A percentile compares a stretch with the other conserved stretches of the same genome.
Evolutionary conservation across 1,140 invertebrate genomes (phyloP).

Genomic region (Heliconius hewitsoni): DNA sequence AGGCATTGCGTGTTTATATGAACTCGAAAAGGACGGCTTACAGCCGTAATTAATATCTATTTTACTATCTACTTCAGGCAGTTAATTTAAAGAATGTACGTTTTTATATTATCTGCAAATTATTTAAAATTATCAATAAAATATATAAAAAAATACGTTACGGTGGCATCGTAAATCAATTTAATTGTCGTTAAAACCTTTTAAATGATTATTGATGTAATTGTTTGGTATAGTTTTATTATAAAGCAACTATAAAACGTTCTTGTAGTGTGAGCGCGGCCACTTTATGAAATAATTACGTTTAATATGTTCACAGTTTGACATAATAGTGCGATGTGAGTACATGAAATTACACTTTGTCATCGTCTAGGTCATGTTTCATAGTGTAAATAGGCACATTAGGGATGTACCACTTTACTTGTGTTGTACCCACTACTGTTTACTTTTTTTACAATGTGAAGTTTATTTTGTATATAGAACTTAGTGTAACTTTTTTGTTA

Average conservation of each 20-base stretch:
- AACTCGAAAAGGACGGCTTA: too few relatives aligned
- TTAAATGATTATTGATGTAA: not conserved
- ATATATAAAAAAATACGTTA: not conserved
- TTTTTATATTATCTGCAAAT: too few relatives aligned
- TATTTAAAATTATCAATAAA: not conserved
- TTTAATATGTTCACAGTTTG: slow-evolving; percentile 11
- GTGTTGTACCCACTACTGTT: not conserved
- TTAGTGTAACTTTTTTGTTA: not conserved
- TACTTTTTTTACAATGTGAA: not conserved
- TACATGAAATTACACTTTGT: slow-evolving; percentile 15
- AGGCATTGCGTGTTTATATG: too few relatives aligned
- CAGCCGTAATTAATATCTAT: too few relatives aligned
- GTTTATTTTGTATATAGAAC: not conserved
- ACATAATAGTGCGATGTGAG: slow-evolving; percentile 6
- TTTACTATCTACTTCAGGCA: too few relatives aligned
- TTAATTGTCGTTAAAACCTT: not conserved
- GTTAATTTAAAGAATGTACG: too few relatives aligned
- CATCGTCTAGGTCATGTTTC: slow-evolving; percentile 12
- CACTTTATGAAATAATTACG: slow-evolving; percentile 9
- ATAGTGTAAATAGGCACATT: slow-evolving; percentile 7
- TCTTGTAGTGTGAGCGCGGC: not conserved
- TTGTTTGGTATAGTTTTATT: slow-evolving; percentile 3
- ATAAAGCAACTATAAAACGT: not conserved
- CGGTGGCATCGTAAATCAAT: not conserved
- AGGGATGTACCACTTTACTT: not conserved